Evolutionary conservation across 2,797 vertebrate genomes (phyloP).

Genomic region (Apogon talboti): DNA sequence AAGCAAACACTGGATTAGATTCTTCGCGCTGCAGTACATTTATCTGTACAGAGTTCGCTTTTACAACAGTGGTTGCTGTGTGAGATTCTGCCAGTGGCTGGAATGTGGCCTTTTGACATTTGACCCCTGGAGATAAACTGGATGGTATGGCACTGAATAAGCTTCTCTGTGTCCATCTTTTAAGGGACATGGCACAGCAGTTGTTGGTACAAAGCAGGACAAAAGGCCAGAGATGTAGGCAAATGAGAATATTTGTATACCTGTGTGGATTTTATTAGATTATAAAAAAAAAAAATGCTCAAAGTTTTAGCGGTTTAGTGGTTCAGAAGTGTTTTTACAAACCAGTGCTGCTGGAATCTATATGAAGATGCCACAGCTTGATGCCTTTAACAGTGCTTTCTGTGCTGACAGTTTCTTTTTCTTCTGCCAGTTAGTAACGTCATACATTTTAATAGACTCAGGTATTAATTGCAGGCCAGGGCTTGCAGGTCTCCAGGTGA

Average conservation of each 20-base stretch:
- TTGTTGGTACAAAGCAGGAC: slow-evolving; percentile 9
- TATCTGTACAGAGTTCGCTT: slow-evolving; percentile 4
- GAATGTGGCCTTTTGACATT: slow-evolving; percentile 82
- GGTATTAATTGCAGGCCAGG: slow-evolving; percentile 32
- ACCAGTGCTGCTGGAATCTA: not conserved
- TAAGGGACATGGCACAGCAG: slow-evolving; percentile 9
- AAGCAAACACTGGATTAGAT: slow-evolving; percentile 9
- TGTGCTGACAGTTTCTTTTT: slow-evolving; percentile 9
- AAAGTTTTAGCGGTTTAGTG: too few species aligned
- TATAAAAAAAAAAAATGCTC: not conserved
- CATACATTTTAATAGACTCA: not conserved
- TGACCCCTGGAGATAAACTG: slow-evolving; percentile 75
- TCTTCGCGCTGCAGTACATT: not conserved
- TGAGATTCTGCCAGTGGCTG: slow-evolving; percentile 58
- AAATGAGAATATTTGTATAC: not conserved
- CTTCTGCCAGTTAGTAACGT: not conserved
- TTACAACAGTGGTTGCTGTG: slow-evolving; percentile 45
- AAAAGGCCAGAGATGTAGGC: not conserved
- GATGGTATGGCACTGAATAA: slow-evolving; percentile 54
- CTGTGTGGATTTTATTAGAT: not conserved
- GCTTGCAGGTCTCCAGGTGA: slow-evolving; percentile 38
- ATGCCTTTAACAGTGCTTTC: slow-evolving; percentile 7
- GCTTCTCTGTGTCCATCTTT: slow-evolving; percentile 30
- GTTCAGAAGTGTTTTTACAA: not conserved
- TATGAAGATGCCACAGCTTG: not conserved